Base-by-base conservation (phyloP, 2,888 invertebrate species). In the Scaptomyza parva region DNA sequence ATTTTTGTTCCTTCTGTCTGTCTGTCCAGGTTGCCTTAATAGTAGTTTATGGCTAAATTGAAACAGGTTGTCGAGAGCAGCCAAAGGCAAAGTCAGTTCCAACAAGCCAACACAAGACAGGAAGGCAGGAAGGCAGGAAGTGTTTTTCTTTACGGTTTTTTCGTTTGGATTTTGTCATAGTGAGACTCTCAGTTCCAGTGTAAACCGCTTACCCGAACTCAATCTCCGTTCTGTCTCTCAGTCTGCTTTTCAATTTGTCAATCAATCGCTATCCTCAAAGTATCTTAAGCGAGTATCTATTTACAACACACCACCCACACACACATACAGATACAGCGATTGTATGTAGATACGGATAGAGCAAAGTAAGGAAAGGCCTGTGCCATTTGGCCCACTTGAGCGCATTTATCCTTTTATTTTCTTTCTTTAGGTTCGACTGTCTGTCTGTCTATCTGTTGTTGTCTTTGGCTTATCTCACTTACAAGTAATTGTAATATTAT, bases 401-500 rank as follows among this genome's bases (percentile, higher is more conserved):
- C 73, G 50, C 63, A 64, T 40, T 52, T 78, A 66, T 24, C 43
- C 40, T 41, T 47, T 44, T 14, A n/a, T n/a, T 28, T 12, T 17
- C 17, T 30, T 17, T 24, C 24, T 35, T 54, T 35, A n/a, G n/a
- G n/a, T n/a, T n/a, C n/a, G n/a, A n/a, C n/a, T n/a, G 14, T 14
- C 24, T 37, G 9, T 37, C 24, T 28, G 11, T 47, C 17, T 30
- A n/a, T 48, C 30, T 45, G 41, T 43, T 72, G 73, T 66, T 66
- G 72, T 57, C 48, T 37, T 61, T 62, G 70, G 69, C 88, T 84
- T 85, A 85, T 85, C 84, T 73, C 88, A 74, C 85, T 81, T 81
- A 78, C 81, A 86, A 76, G 86, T 84, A 88, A 86, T 86, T 88
- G 85, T 86, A 86, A 86, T 86, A 86, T 86, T 86, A 86, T 88